Base-by-base conservation (phyloP, 2,113 vertebrate genomes). In the Pristiophorus japonicus region DNA sequence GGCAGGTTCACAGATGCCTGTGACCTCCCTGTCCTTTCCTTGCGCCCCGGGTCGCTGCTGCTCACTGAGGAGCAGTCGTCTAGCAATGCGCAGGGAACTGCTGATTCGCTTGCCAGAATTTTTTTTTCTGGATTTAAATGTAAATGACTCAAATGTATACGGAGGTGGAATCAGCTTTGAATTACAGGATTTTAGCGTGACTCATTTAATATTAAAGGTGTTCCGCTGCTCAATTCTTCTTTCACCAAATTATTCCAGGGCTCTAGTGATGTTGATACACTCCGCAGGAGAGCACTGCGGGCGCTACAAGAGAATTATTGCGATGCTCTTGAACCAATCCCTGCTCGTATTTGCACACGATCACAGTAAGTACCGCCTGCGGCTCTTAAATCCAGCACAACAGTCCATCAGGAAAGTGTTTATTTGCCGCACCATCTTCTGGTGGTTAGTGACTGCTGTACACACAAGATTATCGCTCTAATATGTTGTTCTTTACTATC, bases 321-420 rank as follows among this genome's bases (percentile, higher is more conserved):
- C 98, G 97, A 98, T 97, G 96, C 97, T 99, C 97, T 97, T 97
- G 96, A 97, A 97, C 88, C 97, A 98, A 96, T 98, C 97, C 96
- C 96, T 99, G 96, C 97, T 98, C 96, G 98, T 98, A n/a, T 99
- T 99, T 94, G 97, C 98, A 95, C 99, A 99, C 10, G 99, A 99
- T 96, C 99, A 99, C 0, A 98, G 99, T 99, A 97, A 99, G 99
- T 98, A 96, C 3, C 0, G 11, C 1, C n/a, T 10, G 1, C 10
- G 0, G 3, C 0, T 12, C 38, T 67, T 10, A 55, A 12, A 24
- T 24, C n/a, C 4, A 45, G 2, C 63, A 45, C 10, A 38, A 24
- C 22, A 4, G 87, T 3, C 12, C 4, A 30, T 63, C 62, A 38
- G 18, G 20, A 94, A 92, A 63, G 34, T 34, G 2, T 91, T 87